Evolutionary conservation across 2,888 invertebrate genomes (phyloP), one percentile per base, ranked within the genome.

Genomic region (Acleris sparsana): DNA sequence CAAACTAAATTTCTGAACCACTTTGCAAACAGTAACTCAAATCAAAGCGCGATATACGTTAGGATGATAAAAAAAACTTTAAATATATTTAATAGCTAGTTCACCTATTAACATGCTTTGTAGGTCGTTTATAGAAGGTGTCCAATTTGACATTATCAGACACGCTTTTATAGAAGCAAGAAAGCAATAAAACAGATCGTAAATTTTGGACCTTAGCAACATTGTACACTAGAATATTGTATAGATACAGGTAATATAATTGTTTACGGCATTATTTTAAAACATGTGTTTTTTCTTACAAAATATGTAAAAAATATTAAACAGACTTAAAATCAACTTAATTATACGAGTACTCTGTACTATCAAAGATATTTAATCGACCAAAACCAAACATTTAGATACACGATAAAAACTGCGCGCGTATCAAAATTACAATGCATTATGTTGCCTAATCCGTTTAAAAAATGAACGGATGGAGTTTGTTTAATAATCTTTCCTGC

Each of bases 131-230:
- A 56, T 39, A 63, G 29, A 53, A 48, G 17, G 18, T 20, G 20
- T 43, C 48, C 59, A 20, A 46, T 55, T 51, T 55, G 55, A 51
- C 59, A 55, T 64, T 55, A 56, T 29, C 39, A 25, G 55, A 49
- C 49, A 51, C 55, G 55, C 33, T 59, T 59, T 46, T 48, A 46
- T 48, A 44, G 9, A n/a, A 51, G 17, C 63, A 39, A 5, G 52
- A 46, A 46, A 53, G 53, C 48, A 33, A 63, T 63, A 58, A 63
- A 63, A 53, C 17, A 1, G 16, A 46, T 52, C 52, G 63, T 63
- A 48, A 58, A 20, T 11, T 51, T 53, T 39, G 52, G 39, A 22
- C 16, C 46, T 44, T 44, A 6, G 44, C 20, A 22, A 16, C 13
- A 33, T 49, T 16, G 25, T 49, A 16, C 29, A 39, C 17, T 11